A percentile compares a stretch with the other conserved stretches of the same genome.
Evolutionary conservation across 2,888 invertebrate species (phyloP).

Genomic region (Lasioglossum vierecki): DNA sequence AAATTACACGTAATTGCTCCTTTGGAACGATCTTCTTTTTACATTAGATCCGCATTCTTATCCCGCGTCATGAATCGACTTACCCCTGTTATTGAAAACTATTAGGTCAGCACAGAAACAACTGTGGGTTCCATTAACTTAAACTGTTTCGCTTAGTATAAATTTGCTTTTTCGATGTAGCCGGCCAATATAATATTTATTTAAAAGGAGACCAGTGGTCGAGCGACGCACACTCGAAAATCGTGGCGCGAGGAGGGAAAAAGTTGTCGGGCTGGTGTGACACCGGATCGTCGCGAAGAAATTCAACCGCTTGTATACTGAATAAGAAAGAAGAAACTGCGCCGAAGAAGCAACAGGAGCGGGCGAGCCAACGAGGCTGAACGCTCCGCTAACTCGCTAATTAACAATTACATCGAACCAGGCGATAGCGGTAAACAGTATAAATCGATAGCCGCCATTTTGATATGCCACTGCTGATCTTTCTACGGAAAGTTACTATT

Average conservation of each 20-base stretch:
- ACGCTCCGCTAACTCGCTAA: conserved; percentile 41
- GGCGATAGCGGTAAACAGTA: conserved; percentile 31
- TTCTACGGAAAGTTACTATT: background rate
- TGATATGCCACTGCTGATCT: background rate
- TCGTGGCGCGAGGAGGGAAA: conserved; percentile 39
- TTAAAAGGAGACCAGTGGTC: background rate
- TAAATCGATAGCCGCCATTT: conserved; percentile 37
- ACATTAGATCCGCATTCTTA: conserved; percentile 1
- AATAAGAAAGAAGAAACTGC: conserved; percentile 22
- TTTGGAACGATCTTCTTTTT: background rate
- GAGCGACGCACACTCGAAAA: conserved; percentile 41
- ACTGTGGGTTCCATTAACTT: background rate
- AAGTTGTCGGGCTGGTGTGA: conserved; percentile 55
- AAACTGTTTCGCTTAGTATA: background rate
- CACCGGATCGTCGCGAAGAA: conserved; percentile 49
- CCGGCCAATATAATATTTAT: too few relatives aligned
- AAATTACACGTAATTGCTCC: conserved; percentile 4
- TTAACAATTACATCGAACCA: conserved; percentile 51
- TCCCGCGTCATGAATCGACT: background rate
- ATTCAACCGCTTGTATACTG: conserved; percentile 40
- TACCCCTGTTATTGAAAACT: background rate
- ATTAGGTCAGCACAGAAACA: background rate
- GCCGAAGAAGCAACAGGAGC: conserved; percentile 14
- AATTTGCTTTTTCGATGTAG: background rate
- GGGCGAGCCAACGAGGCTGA: conserved; percentile 15